Evolutionary conservation across 2,888 invertebrate genomes (phyloP).

Genomic region (Pseudococcus jackbeardsleyi): DNA sequence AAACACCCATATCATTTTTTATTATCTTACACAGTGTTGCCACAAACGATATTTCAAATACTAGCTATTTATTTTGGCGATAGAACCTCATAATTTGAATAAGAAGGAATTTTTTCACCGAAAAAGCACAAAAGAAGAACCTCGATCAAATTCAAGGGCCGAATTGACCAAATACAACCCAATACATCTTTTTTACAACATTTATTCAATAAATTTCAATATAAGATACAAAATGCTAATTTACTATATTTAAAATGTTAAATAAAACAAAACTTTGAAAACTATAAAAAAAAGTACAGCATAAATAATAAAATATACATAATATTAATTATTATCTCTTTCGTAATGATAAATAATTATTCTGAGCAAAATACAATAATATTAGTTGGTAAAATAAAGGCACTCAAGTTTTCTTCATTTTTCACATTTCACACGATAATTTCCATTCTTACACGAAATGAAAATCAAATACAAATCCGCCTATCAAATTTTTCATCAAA

Average conservation of each 20-base stretch:
- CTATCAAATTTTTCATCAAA: background rate
- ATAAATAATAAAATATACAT: conserved; percentile 54
- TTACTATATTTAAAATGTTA: conserved; percentile 54
- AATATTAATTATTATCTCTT: background rate
- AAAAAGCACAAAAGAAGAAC: too few relatives aligned
- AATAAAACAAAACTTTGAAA: conserved; percentile 55
- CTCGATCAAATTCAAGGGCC: too few relatives aligned
- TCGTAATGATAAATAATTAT: conserved; percentile 40
- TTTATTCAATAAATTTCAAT: conserved; percentile 53
- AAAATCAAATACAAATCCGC: conserved; percentile 4
- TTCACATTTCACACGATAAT: background rate
- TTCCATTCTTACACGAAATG: background rate
- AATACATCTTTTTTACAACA: conserved; percentile 3
- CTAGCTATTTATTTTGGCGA: too few relatives aligned
- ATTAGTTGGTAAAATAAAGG: conserved; percentile 57
- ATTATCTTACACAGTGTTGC: too few relatives aligned
- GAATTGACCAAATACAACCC: too few relatives aligned
- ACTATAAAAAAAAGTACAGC: conserved; percentile 53
- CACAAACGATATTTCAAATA: too few relatives aligned
- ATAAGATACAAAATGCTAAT: conserved; percentile 60
- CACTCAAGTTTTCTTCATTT: conserved; percentile 9
- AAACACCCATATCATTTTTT: too few relatives aligned
- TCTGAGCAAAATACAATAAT: conserved; percentile 59
- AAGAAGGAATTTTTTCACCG: too few relatives aligned
- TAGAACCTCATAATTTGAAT: too few relatives aligned